Evolutionary conservation across 2,888 invertebrate genomes (phyloP), one percentile per base, ranked within the genome.

Genomic region (Microplitis deprimator): DNA sequence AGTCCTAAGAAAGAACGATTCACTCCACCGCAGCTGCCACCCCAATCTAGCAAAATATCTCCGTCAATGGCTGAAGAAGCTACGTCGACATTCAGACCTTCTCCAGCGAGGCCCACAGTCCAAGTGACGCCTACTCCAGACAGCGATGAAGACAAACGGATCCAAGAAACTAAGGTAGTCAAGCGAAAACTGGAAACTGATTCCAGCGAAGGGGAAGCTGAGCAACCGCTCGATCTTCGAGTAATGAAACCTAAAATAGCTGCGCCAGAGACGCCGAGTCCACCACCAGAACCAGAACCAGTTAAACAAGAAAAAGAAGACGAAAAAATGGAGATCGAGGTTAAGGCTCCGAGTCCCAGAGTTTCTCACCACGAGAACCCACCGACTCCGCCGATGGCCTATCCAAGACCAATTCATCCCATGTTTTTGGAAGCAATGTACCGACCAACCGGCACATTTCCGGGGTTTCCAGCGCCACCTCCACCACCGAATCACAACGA

Each of bases 321-420:
- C 6, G 68, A 62, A 0, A 83, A 82, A 61, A 29, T 29, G 29
- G 82, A 82, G 7, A 68, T 77, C 1, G 20, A 77, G 3, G 83
- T 82, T 3, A 78, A 69, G 20, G 13, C 65, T 62, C 40, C 83
- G n/a, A 79, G 83, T 16, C 81, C 81, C 0, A 83, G 79, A 6
- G 7, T 81, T 1, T 61, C 84, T 0, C 70, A 81, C 7, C 85
- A 86, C 29, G 80, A 77, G 67, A 82, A 82, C 16, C 82, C 83
- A 5, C 79, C 83, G 13, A 84, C 81, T 7, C 85, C 89, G 1
- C 92, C 93, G 1, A 93, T 96, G 91, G 94, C 94, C 0, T 97
- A 96, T 84, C 97, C 97, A 0, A 92, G 95, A 87, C 95, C 96
- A 0, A 94, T 96, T 77, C 96, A 96, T 85, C 96, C 96, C 0